Base-by-base conservation (phyloP, 2,888 invertebrate genomes). In the Xestoiulus laeticollis region DNA sequence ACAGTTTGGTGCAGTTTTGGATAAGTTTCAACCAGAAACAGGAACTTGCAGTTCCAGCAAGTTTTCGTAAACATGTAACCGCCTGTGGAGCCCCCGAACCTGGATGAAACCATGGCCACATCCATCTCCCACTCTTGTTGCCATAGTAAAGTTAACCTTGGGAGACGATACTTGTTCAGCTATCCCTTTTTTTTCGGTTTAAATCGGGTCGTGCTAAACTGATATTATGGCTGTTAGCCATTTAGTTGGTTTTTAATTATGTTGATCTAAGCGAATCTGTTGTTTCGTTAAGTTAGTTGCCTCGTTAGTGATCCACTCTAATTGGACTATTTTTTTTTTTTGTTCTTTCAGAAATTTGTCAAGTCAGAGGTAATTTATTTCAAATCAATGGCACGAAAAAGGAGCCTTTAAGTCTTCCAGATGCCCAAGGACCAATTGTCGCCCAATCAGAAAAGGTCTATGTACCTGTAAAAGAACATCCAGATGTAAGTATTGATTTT, bases 381-480 rank as follows among this genome's bases (percentile, higher is more conserved):
- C 99, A 99, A 95, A 98, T 99, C 94, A 98, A 98, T 94, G 99
- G 98, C 91, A 96, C 96, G 90, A 97, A 97, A 93, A 97, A 97
- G 93, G 98, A 98, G 92, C 97, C 98, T 88, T 94, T 98, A 90
- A 94, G 96, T 91, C 93, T 98, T 92, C 98, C 98, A 92, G 98
- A 98, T 91, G 94, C 97, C 89, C 96, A 97, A 91, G 98, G 98
- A 90, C 95, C 96, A 91, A 95, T 97, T 92, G 96, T 96, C 91
- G 97, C 97, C 92, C 95, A 98, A 92, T 97, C 98, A 94, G 99
- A 99, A 94, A 99, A 99, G 95, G 97, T 99, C 92, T 99, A 98
- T 94, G 99, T 99, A 92, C 99, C 99, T 92, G 98, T 98, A 91
- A 99, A 99, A 95, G 99, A 99, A 93, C 98, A 99, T 94, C 99